A percentile compares a stretch with the other conserved stretches of the same genome.
Evolutionary conservation across 2,797 vertebrate species (phyloP).

Genomic region (Eupleurogrammus muticus): DNA sequence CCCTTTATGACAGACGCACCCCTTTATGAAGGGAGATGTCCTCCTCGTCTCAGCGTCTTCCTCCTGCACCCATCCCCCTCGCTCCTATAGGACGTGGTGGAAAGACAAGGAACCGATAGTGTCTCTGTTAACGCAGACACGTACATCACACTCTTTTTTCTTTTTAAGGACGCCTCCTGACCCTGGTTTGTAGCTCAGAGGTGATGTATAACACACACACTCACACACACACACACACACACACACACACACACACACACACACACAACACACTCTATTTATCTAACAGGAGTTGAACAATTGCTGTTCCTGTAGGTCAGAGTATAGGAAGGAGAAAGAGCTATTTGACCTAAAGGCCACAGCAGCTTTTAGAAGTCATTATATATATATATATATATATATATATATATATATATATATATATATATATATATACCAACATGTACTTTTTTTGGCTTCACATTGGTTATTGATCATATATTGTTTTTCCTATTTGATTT

Average conservation of each 20-base stretch:
- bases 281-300: conserved; percentile 25
- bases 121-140: conserved; percentile 48
- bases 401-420: too few relatives aligned
- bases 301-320: conserved; percentile 23
- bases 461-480: too few relatives aligned
- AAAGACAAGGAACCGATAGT: conserved; percentile 46
- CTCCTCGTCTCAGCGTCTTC: conserved; percentile 33
- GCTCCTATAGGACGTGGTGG: conserved; percentile 45
- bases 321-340: background rate
- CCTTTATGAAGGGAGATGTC: conserved; percentile 52
- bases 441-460: too few relatives aligned
- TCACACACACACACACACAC: background rate
- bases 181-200: conserved; percentile 22
- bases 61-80: conserved; percentile 29
- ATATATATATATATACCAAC: too few relatives aligned
- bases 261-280: conserved; percentile 26
- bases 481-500: too few relatives aligned
- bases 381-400: too few relatives aligned
- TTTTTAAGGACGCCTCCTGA: conserved; percentile 46
- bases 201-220: conserved; percentile 22
- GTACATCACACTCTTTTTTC: conserved; percentile 44
- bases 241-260: conserved; percentile 22
- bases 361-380: conserved; percentile 10
- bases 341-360: conserved; percentile 7
- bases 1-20: conserved; percentile 69